phyloP scores from a whole-genome alignment of 2,888 invertebrate species.

The Rhodophaea formosa region DNA sequence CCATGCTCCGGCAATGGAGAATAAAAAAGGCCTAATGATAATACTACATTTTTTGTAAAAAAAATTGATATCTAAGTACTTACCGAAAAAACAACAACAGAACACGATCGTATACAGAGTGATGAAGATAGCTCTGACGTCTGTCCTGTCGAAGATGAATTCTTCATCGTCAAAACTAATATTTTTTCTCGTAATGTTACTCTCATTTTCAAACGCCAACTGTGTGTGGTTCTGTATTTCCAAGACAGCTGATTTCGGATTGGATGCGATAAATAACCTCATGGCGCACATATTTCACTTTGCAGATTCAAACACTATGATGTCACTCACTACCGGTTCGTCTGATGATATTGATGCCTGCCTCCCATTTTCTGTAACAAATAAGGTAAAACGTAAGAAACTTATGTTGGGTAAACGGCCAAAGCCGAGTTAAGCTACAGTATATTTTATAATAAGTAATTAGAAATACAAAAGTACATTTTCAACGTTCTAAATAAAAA shows the following conservation, averaged over 20 bases:
- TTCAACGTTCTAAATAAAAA: too few relatives aligned
- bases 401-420: too few relatives aligned
- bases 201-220: slow-evolving; percentile 21
- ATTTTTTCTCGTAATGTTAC: slow-evolving; percentile 49
- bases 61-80: too few relatives aligned
- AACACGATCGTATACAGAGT: slow-evolving; percentile 89
- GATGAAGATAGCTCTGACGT: slow-evolving; percentile 87
- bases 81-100: slow-evolving; percentile 91
- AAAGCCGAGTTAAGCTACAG: too few relatives aligned
- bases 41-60: too few relatives aligned
- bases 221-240: slow-evolving; percentile 45
- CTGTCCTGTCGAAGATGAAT: slow-evolving; percentile 88
- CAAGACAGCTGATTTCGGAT: slow-evolving; percentile 44
- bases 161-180: slow-evolving; percentile 74
- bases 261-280: slow-evolving; percentile 48
- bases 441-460: too few relatives aligned
- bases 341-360: slow-evolving; percentile 28
- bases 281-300: slow-evolving; percentile 52
- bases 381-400: slow-evolving; percentile 9
- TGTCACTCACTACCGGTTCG: slow-evolving; percentile 19
- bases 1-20: too few relatives aligned
- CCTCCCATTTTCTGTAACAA: slow-evolving; percentile 56
- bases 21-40: too few relatives aligned
- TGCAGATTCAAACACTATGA: slow-evolving; percentile 35
- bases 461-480: too few relatives aligned